These are phyloP conservation scores for Pyrocephalus nanus DNA, from an alignment of 2,797 vertebrate genomes.

Conservation along the genomic window DNA sequence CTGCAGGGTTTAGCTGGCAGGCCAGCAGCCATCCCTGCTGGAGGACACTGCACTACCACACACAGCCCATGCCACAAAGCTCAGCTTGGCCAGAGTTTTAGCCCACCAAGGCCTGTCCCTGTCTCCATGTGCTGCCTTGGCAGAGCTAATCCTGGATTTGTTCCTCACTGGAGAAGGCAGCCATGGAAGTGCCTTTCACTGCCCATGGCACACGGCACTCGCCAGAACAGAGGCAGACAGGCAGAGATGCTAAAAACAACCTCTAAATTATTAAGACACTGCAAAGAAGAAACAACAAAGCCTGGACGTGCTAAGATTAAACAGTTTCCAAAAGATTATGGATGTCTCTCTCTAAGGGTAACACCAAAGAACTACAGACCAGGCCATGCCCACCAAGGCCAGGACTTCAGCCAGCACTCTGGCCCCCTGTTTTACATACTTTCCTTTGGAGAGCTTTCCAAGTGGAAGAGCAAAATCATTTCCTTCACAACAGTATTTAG, in stretches of 20 bases:
- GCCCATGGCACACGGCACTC: fast-evolving
- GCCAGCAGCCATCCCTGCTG: background rate
- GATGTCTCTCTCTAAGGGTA: background rate
- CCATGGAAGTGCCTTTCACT: fast-evolving
- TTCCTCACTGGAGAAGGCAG: background rate
- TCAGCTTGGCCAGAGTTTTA: background rate
- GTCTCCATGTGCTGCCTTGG: fast-evolving
- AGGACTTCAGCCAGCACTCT: background rate
- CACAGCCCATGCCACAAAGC: background rate
- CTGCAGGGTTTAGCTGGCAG: background rate
- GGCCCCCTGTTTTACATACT: background rate
- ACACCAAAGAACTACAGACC: fast-evolving
- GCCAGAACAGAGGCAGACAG: no score
- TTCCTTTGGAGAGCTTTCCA: background rate
- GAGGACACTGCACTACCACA: background rate
- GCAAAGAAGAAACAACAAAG: background rate
- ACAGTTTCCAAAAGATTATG: background rate
- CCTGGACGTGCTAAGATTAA: background rate
- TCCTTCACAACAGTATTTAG: background rate
- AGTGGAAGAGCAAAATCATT: background rate
- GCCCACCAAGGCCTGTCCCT: fast-evolving
- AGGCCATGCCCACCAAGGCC: background rate
- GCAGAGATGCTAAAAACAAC: fast-evolving
- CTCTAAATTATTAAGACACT: background rate
- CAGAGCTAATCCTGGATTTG: background rate